A percentile compares a stretch with the other conserved stretches of the same genome.
Evolutionary conservation across 2,888 invertebrate species (phyloP).

Genomic region (Chrysolina haemoptera): DNA sequence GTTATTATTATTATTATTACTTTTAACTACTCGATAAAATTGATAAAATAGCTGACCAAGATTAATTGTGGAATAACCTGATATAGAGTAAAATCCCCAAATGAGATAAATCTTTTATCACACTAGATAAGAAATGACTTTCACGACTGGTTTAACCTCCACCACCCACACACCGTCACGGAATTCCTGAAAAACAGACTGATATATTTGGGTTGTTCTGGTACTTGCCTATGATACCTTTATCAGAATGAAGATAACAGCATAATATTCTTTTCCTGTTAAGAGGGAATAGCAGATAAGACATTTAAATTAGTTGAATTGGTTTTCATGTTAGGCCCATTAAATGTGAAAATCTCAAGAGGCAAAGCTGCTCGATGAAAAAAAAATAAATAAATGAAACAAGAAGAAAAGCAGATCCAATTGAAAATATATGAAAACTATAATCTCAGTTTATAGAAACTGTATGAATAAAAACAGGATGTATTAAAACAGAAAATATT

Average conservation of each 20-base stretch:
- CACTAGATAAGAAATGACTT: neutral
- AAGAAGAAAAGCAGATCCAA: too few species aligned
- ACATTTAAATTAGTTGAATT: neutral
- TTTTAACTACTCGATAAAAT: neutral
- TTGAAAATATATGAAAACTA: too few species aligned
- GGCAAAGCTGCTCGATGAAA: neutral
- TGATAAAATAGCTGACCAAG: too few species aligned
- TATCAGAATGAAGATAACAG: slow-evolving; percentile 10
- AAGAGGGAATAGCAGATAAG: slow-evolving; percentile 4
- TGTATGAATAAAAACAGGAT: too few species aligned
- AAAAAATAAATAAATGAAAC: too few species aligned
- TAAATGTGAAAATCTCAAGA: neutral
- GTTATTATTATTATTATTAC: too few species aligned
- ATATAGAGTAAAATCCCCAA: neutral
- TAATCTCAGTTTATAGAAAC: too few species aligned
- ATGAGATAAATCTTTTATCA: neutral
- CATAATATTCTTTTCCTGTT: slow-evolving; percentile 26
- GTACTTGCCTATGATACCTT: neutral
- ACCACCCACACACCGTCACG: neutral
- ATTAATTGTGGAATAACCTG: neutral
- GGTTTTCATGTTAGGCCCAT: neutral
- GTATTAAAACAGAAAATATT: too few species aligned
- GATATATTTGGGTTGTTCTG: neutral
- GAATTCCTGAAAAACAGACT: neutral
- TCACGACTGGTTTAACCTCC: neutral